phyloP scores from a whole-genome alignment of 2,113 vertebrate genomes.

The Sisor rabdophorus region DNA sequence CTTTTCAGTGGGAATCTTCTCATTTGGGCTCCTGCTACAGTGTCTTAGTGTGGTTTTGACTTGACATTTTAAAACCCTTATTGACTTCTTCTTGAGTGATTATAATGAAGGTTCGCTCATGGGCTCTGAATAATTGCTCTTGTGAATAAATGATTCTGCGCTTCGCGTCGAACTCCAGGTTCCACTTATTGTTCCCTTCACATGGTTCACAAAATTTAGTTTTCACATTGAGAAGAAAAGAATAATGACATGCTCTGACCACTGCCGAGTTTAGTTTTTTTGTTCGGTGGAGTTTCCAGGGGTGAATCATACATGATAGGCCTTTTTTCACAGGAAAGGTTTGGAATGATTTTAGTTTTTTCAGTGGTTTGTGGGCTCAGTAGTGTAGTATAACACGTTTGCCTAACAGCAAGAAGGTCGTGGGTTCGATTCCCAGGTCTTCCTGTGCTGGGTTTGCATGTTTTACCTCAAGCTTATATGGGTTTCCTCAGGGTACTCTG shows the following conservation, averaged over 20 bases:
- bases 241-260: not conserved
- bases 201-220: not conserved
- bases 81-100: slow-evolving; percentile 5
- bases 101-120: slow-evolving; percentile 23
- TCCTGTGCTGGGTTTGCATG: no score
- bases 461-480: no score
- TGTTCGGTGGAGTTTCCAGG: not conserved
- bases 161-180: not conserved
- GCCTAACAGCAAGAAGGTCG: no score
- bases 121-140: slow-evolving; percentile 4
- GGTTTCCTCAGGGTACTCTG: no score
- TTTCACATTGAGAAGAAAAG: not conserved
- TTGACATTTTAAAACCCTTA: slow-evolving; percentile 31
- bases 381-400: no score
- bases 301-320: not conserved
- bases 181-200: not conserved
- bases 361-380: no score
- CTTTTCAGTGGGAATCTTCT: slow-evolving; percentile 6
- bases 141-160: not conserved
- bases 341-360: no score
- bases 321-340: not conserved
- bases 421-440: no score
- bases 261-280: not conserved
- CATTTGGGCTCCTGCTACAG: slow-evolving; percentile 1
- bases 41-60: slow-evolving; percentile 4